A percentile compares a stretch with the other conserved stretches of the same genome.
Conservation (phyloP, 2,113 vertebrate species). For the Gobio gobio region DNA sequence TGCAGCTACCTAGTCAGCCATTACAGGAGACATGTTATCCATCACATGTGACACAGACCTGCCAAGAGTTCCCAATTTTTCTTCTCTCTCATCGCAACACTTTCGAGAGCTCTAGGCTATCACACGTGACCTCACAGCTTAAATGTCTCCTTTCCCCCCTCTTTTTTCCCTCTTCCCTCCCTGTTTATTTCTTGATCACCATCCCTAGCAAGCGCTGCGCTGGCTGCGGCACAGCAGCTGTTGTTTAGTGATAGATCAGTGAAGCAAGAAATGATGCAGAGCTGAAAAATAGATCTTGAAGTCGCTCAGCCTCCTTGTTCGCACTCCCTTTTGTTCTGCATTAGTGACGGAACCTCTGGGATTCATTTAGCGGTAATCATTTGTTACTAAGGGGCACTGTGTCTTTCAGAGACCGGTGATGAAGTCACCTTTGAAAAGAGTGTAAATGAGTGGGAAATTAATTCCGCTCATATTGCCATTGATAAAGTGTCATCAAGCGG, state of each 20-base stretch:
- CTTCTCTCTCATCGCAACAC: conserved; percentile 68
- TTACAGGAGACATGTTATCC: conserved; percentile 75
- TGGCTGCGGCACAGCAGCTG: conserved; percentile 82
- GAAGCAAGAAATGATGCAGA: conserved; percentile 90
- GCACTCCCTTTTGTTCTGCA: conserved; percentile 80
- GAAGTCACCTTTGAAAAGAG: conserved; percentile 85
- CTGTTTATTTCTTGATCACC: conserved; percentile 57
- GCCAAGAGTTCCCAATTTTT: conserved; percentile 70
- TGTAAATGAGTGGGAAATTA: conserved; percentile 80
- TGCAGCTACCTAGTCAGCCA: conserved; percentile 67
- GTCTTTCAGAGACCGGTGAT: conserved; percentile 82
- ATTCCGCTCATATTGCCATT: conserved; percentile 70
- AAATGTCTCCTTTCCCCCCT: conserved; percentile 67
- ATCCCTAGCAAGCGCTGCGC: conserved; percentile 68
- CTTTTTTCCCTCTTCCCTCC: conserved; percentile 35
- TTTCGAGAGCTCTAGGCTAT: conserved; percentile 77
- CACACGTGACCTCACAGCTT: conserved; percentile 73
- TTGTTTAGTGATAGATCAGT: conserved; percentile 91
- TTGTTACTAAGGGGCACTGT: conserved; percentile 79
- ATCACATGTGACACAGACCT: conserved; percentile 73
- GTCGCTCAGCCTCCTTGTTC: conserved; percentile 68
- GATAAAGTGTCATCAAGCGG: conserved; percentile 61
- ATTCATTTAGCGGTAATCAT: conserved; percentile 86
- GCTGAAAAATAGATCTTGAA: conserved; percentile 85
- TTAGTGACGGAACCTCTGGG: conserved; percentile 76